A percentile compares a stretch with the other conserved stretches of the same genome.
Conservation (phyloP, 30 jellyfish, hydroid and myxozoan genomes). For the Aurelia sp. region DNA sequence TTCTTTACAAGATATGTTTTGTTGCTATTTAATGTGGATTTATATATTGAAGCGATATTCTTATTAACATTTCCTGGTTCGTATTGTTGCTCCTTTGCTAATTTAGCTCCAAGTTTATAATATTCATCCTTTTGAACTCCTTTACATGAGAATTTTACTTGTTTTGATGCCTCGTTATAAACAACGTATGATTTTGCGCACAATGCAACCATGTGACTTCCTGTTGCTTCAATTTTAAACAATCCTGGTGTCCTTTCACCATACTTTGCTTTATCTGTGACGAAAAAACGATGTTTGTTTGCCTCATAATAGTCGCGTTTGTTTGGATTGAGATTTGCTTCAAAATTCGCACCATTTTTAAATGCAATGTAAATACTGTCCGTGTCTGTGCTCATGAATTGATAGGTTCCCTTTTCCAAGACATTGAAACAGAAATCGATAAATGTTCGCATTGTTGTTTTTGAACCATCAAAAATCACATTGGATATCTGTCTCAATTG, state of each 20-base stretch:
- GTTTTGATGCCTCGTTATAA: background rate
- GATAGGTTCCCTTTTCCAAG: background rate
- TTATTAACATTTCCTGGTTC: background rate
- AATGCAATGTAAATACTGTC: background rate
- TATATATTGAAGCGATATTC: background rate
- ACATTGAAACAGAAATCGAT: background rate
- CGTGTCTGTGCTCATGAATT: background rate
- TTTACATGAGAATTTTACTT: background rate
- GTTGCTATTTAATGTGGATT: background rate
- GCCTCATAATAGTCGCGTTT: background rate
- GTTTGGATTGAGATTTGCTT: background rate
- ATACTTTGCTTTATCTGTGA: background rate
- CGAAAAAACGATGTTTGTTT: background rate
- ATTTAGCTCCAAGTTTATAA: background rate
- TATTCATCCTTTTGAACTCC: background rate
- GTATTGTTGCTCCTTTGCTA: background rate
- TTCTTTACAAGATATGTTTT: background rate
- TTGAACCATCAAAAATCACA: background rate
- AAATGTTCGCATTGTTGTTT: background rate
- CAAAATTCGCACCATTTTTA: background rate
- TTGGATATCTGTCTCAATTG: background rate
- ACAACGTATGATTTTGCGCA: background rate
- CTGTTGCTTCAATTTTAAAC: background rate
- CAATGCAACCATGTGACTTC: background rate
- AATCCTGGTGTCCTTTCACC: background rate